These are phyloP conservation scores for Sitta carolinensis DNA, from an alignment of 2,797 vertebrate genomes.

Conservation along the genomic window DNA sequence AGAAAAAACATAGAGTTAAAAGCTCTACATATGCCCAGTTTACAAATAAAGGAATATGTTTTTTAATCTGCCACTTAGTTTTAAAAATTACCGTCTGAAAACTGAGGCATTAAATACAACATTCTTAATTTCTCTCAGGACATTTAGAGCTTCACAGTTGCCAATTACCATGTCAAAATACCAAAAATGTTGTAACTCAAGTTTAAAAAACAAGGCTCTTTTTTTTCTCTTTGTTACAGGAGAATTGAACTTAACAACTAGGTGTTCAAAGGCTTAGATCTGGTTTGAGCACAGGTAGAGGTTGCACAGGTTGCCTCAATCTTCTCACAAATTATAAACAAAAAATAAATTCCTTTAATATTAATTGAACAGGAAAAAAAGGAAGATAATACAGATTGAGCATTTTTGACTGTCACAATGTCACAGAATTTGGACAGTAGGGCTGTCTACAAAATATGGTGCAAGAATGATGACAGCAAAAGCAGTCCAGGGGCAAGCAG, in stretches of 20 bases:
- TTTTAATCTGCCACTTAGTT: not conserved
- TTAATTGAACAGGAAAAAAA: not conserved
- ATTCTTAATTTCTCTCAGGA: not conserved
- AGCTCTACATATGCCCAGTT: not conserved
- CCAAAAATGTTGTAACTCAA: not conserved
- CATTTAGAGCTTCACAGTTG: not conserved
- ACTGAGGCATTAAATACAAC: not conserved
- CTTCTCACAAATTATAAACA: not conserved
- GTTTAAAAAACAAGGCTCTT: not conserved
- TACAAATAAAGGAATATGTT: not conserved
- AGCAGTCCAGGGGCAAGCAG: not conserved
- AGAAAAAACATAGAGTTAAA: not conserved
- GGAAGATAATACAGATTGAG: not conserved
- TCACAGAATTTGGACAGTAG: not conserved
- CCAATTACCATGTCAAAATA: not conserved
- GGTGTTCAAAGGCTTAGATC: not conserved
- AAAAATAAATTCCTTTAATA: not conserved
- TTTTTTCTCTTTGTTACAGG: not conserved
- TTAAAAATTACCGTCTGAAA: not conserved
- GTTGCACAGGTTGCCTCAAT: not conserved
- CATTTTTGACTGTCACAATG: not conserved
- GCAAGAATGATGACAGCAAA: not conserved
- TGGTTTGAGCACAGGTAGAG: not conserved
- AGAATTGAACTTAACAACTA: not conserved
- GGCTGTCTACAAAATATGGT: not conserved